These are phyloP conservation scores for Lates japonicus DNA, from an alignment of 2,797 vertebrate species.

Conservation along the genomic window DNA sequence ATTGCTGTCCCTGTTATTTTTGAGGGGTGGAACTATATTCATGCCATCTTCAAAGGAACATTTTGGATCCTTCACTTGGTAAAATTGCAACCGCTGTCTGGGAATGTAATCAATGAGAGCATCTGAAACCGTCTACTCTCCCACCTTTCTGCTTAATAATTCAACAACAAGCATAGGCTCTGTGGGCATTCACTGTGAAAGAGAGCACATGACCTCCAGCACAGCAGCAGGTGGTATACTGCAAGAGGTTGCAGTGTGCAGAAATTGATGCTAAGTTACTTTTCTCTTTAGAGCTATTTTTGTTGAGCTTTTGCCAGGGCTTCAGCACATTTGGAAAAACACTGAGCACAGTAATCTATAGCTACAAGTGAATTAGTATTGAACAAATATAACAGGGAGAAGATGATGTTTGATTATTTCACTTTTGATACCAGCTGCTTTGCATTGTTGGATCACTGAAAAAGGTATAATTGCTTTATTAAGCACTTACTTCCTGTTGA, in stretches of 20 bases:
- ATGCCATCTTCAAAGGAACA: constrained; percentile 9
- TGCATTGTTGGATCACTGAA: neutral
- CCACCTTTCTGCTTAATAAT: constrained; percentile 72
- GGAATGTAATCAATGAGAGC: constrained; percentile 67
- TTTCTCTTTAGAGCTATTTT: constrained; percentile 36
- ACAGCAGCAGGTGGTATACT: constrained; percentile 62
- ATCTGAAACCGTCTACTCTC: constrained; percentile 53
- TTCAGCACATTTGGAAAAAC: neutral
- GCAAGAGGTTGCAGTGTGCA: constrained; percentile 43
- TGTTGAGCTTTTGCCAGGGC: neutral
- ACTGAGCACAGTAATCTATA: neutral
- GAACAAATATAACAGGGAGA: neutral
- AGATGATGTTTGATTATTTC: neutral
- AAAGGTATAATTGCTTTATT: neutral
- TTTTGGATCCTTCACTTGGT: constrained; percentile 10
- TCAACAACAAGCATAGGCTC: constrained; percentile 63
- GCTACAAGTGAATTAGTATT: neutral
- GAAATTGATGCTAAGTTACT: constrained; percentile 33
- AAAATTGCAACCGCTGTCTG: constrained; percentile 22
- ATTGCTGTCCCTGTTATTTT: neutral
- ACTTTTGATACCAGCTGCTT: too few species aligned
- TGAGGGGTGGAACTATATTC: neutral
- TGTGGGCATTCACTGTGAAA: constrained; percentile 69
- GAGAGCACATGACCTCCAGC: constrained; percentile 66
- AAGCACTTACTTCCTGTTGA: neutral